A percentile compares a stretch with the other conserved stretches of the same genome.
These are phyloP conservation scores for Trimorus sp. DNA, from an alignment of 2,888 invertebrate genomes.

Conservation along the genomic window DNA sequence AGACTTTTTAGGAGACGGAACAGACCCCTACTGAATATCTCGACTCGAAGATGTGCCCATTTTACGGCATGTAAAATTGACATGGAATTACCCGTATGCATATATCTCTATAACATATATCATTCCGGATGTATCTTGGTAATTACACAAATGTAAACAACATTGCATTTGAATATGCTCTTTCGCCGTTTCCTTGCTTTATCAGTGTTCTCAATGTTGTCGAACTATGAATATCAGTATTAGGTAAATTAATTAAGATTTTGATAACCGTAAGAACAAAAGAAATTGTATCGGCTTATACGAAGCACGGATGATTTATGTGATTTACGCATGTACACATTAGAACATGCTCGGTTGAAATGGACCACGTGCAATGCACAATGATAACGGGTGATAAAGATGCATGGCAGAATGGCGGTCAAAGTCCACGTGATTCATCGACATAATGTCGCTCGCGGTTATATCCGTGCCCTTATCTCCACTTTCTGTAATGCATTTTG, in stretches of 20 bases:
- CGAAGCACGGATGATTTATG: conserved; percentile 4
- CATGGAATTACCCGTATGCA: too few relatives aligned
- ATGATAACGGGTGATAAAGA: conserved; percentile 65
- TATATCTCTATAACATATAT: too few relatives aligned
- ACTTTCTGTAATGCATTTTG: conserved; percentile 30
- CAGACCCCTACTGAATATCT: too few relatives aligned
- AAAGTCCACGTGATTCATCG: conserved; percentile 66
- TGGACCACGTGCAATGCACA: conserved; percentile 64
- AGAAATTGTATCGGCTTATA: conserved; percentile 28
- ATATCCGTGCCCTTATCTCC: conserved; percentile 50
- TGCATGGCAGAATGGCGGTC: conserved; percentile 55
- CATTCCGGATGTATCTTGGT: too few relatives aligned
- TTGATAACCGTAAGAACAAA: conserved; percentile 31
- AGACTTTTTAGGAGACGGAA: too few relatives aligned
- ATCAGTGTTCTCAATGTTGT: too few relatives aligned
- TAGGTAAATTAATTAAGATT: conserved; percentile 20
- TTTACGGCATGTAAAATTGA: too few relatives aligned
- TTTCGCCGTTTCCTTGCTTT: too few relatives aligned
- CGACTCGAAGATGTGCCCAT: too few relatives aligned
- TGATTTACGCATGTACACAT: conserved; percentile 18
- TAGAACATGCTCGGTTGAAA: conserved; percentile 32
- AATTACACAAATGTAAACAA: too few relatives aligned
- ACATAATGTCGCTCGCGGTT: conserved; percentile 41
- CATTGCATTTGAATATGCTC: too few relatives aligned
- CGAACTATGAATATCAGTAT: too few relatives aligned